Conservation (phyloP, 2,113 vertebrate species). For the Rhodinocichla rosea region DNA sequence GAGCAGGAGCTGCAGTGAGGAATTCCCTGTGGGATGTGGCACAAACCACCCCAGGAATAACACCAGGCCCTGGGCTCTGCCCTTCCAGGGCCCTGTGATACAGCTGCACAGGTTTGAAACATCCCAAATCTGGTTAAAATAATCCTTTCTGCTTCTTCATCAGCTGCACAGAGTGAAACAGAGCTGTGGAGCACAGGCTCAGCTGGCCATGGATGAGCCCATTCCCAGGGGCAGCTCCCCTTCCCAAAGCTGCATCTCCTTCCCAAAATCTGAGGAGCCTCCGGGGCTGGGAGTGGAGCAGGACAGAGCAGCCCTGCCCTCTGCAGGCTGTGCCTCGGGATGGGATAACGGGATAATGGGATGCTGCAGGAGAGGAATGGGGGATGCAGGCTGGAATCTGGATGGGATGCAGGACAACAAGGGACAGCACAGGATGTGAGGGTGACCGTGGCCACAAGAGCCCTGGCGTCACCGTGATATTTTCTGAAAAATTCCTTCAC, state of each 20-base stretch:
- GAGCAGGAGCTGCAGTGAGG: not conserved
- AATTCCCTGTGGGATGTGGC: rapidly evolving
- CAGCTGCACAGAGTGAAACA: not conserved
- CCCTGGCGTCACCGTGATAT: not conserved
- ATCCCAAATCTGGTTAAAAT: not conserved
- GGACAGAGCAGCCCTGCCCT: not conserved
- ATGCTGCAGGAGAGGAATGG: rapidly evolving
- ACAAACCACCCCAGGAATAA: not conserved
- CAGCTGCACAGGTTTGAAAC: not conserved
- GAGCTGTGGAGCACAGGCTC: not conserved
- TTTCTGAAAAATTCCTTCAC: too few relatives aligned
- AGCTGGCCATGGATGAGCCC: rapidly evolving
- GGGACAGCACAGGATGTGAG: not conserved
- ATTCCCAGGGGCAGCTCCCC: not conserved
- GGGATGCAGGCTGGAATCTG: not conserved
- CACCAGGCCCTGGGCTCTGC: not conserved
- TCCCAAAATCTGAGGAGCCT: not conserved
- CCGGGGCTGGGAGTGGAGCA: rapidly evolving
- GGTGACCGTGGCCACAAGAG: not conserved
- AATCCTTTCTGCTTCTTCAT: not conserved
- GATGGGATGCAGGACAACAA: rapidly evolving
- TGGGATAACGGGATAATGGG: not conserved
- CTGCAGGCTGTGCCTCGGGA: not conserved
- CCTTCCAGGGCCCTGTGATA: not conserved
- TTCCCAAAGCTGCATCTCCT: not conserved